Percentiles rank a stretch among this genome's conserved stretches.
Evolutionary conservation across 2,113 vertebrate species (phyloP).

Genomic region (Cromileptes altivelis): DNA sequence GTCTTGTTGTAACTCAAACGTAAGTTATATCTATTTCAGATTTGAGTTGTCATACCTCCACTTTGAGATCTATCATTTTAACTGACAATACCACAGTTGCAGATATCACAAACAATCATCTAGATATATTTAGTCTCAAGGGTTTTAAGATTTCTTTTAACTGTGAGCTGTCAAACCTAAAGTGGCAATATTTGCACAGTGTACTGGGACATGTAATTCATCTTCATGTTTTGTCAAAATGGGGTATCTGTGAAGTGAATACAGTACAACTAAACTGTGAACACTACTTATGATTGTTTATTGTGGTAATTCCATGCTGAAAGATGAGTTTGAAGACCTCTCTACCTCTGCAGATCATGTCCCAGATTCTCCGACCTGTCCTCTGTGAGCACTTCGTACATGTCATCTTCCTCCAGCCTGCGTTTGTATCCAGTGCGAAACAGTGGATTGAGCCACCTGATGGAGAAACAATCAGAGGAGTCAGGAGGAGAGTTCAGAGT

Average conservation of each 20-base stretch:
- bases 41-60: neutral
- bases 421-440: constrained; percentile 90
- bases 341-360: constrained; percentile 90
- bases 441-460: constrained; percentile 95
- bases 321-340: neutral
- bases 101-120: neutral
- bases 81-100: neutral
- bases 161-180: neutral
- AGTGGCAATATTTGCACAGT: no score
- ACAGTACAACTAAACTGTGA: neutral
- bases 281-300: neutral
- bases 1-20: neutral
- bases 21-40: neutral
- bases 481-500: neutral
- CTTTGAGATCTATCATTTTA: neutral
- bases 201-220: no score
- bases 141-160: neutral
- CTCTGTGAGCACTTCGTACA: constrained; percentile 91
- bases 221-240: neutral
- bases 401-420: constrained; percentile 93
- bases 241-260: neutral
- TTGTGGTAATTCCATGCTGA: neutral
- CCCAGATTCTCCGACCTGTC: constrained; percentile 90
- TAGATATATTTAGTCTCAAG: neutral
- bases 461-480: neutral